Evolutionary conservation across 2,797 vertebrate genomes (phyloP), one percentile per base, ranked within the genome.

Genomic region (Poeciliopsis infans): DNA sequence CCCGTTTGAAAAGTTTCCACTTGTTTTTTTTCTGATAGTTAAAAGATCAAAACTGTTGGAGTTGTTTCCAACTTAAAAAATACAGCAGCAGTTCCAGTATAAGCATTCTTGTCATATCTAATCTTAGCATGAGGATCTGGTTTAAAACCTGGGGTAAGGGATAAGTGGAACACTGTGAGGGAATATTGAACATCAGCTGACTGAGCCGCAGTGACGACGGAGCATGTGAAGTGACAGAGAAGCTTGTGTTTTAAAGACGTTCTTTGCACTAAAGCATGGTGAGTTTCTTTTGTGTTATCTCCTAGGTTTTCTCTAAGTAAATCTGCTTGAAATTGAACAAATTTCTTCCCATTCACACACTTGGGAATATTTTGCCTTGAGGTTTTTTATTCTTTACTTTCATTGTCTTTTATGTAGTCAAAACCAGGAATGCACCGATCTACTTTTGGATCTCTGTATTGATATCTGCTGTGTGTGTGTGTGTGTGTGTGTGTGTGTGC

Each of bases 181-280:
- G 81, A 86, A 41, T 80, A 47, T 59, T 49, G n/a, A 82, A 81
- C 47, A 88, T 70, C 94, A 93, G 90, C 93, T 94, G 93, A 94
- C 91, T 88, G 84, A 85, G 66, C 18, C 74, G 66, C 76, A 77
- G 83, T 87, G 49, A 87, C 10, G 13, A 43, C 84, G n/a, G 83
- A 82, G 88, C 90, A 86, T 93, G 90, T 88, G 77, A 86, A 88
- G 75, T 72, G 68, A 84, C 70, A 85, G 74, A 66, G 49, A 72
- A 79, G 90, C 92, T 86, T 88, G 87, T 82, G 75, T 86, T 85
- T 33, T 12, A 20, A 71, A 74, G 74, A 82, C 70, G 64, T 72
- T 33, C 75, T 25, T 28, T 83, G 74, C 46, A 79, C 75, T 76
- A 59, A 53, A 75, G 46, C 59, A n/a, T 7, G 55, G 47, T 55